These are phyloP conservation scores for Drosophila mercatorum DNA, from an alignment of 2,888 invertebrate genomes.

Conservation along the genomic window DNA sequence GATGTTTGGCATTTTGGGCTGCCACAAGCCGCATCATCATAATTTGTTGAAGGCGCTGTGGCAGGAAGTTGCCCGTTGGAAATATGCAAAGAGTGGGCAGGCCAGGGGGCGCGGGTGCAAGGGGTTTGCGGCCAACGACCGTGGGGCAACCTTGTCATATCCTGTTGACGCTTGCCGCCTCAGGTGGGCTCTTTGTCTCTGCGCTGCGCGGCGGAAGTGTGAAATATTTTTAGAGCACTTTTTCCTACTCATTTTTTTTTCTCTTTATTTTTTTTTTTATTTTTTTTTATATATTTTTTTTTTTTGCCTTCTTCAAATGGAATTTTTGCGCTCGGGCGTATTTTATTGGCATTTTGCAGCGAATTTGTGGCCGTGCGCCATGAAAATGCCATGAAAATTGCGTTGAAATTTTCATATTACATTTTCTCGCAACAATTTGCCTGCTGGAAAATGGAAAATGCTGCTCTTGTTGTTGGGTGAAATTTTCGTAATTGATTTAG, in stretches of 20 bases:
- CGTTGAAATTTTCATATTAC: constrained; percentile 57
- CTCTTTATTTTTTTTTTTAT: neutral
- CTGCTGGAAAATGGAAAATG: neutral
- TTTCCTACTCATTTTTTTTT: neutral
- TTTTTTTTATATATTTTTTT: constrained; percentile 16
- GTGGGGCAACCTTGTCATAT: constrained; percentile 66
- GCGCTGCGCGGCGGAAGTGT: constrained; percentile 62
- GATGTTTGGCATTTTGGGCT: constrained; percentile 52
- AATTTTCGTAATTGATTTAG: constrained; percentile 72
- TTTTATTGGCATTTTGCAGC: constrained; percentile 75
- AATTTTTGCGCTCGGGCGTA: constrained; percentile 78
- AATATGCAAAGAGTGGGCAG: constrained; percentile 42
- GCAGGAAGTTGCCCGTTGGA: constrained; percentile 63
- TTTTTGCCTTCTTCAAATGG: constrained; percentile 60
- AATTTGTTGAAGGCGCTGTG: constrained; percentile 61
- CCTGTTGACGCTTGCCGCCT: constrained; percentile 67
- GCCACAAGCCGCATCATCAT: constrained; percentile 57
- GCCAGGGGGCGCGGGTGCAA: neutral
- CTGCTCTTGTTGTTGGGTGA: constrained; percentile 22
- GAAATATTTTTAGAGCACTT: constrained; percentile 68
- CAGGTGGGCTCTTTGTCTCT: constrained; percentile 38
- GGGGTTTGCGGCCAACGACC: neutral
- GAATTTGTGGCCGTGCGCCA: constrained; percentile 68
- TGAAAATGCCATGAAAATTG: constrained; percentile 60
- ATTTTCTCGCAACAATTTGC: constrained; percentile 28